Conservation (phyloP, 2,888 invertebrate genomes). For the Timema podura region DNA sequence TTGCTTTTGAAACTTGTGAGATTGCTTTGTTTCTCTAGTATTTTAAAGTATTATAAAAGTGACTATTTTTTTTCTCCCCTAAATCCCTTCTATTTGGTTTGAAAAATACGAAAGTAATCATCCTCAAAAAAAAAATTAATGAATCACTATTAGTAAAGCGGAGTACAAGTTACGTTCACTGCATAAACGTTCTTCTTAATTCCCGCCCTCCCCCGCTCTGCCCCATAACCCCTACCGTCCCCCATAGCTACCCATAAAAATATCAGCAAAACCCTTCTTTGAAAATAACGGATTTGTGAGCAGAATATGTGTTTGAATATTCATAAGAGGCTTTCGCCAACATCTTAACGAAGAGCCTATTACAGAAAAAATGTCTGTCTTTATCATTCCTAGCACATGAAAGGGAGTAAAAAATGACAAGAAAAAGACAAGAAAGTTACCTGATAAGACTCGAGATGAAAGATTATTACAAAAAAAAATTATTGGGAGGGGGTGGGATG, state of each 20-base stretch:
- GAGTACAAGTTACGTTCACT: too few species aligned
- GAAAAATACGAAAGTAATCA: too few species aligned
- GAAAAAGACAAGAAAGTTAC: conserved; percentile 14
- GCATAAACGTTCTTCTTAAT: too few species aligned
- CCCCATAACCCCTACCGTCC: background rate
- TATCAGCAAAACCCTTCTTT: conserved; percentile 16
- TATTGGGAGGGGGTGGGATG: too few species aligned
- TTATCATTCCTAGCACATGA: conserved; percentile 16
- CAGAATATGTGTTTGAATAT: conserved; percentile 17
- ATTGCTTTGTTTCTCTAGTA: too few species aligned
- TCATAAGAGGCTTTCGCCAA: conserved; percentile 14
- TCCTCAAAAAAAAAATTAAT: too few species aligned
- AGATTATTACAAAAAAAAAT: conserved; percentile 5
- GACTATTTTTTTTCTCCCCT: too few species aligned
- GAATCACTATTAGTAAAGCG: too few species aligned
- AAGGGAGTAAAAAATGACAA: conserved; percentile 13
- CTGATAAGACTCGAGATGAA: conserved; percentile 14
- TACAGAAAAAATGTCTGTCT: conserved; percentile 12
- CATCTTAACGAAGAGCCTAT: conserved; percentile 17
- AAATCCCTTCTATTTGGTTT: too few species aligned
- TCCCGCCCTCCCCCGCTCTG: too few species aligned
- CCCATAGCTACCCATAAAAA: conserved; percentile 7
- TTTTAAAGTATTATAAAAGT: too few species aligned
- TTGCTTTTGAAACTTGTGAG: too few species aligned
- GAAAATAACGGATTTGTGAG: conserved; percentile 16